These are phyloP conservation scores for Circaetus gallicus DNA, from an alignment of 2,113 vertebrate genomes.

Conservation along the genomic window DNA sequence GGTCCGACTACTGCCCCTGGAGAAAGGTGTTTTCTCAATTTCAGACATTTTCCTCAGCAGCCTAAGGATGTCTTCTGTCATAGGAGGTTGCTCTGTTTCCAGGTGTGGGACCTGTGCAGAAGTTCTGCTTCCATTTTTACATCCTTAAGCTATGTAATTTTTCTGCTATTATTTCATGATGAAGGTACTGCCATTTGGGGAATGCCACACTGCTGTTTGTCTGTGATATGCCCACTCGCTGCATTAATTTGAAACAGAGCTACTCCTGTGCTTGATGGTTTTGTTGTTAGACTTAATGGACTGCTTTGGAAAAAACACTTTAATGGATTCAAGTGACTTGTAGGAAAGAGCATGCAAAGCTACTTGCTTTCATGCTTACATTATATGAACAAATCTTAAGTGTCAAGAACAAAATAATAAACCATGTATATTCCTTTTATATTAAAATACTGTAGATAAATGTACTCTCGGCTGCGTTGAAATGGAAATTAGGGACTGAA, in stretches of 20 bases:
- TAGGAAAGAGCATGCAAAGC: not conserved
- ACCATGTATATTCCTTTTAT: not conserved
- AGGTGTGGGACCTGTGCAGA: not conserved
- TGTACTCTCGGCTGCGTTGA: not conserved
- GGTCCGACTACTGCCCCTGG: not conserved
- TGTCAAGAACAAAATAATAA: not conserved
- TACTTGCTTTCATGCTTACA: not conserved
- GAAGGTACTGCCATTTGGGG: not conserved
- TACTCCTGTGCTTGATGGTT: not conserved
- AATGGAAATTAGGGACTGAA: not conserved
- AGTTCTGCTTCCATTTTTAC: not conserved
- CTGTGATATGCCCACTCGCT: not conserved
- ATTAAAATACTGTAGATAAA: not conserved
- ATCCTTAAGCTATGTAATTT: not conserved
- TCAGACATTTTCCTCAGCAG: not conserved
- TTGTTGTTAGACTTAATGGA: not conserved
- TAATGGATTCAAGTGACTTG: not conserved
- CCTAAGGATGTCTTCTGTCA: not conserved
- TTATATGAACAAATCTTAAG: not conserved
- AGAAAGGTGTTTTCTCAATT: not conserved
- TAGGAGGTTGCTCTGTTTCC: rapidly evolving
- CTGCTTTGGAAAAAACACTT: not conserved
- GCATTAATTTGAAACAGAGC: not conserved
- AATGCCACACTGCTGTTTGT: not conserved
- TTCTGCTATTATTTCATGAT: not conserved